Evolutionary conservation across 1,140 invertebrate genomes (phyloP), one percentile per base, ranked within the genome.

Genomic region (Belonocnema kinseyi): DNA sequence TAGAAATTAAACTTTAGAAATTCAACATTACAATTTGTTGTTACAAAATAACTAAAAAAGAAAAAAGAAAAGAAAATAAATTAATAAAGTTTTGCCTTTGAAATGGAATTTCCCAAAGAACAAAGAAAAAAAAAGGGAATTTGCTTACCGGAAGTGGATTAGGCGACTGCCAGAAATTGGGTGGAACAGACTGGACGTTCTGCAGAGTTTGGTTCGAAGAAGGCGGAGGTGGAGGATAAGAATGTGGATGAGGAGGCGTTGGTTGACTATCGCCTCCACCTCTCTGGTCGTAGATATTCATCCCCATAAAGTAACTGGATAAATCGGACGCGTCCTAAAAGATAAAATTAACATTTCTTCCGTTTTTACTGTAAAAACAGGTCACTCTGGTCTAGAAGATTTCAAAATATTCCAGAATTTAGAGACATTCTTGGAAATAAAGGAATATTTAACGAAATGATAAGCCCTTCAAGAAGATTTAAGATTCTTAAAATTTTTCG

Each of bases 221-320:
- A 51, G 84, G 87, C 46, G 88, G 84, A 13, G 86, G 83, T 76
- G 88, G 90, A 0, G 87, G 83, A 78, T 86, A 90, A 33, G 88
- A 86, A 74, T 90, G 88, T 10, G 88, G 86, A 73, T 90, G 88
- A 10, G 88, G 80, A 66, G 88, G 82, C 16, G 87, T 86, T 7
- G 85, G 73, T 46, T 90, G 88, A 79, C 76, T 83, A 71, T 91
- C 90, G n/a, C 83, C 84, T 11, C 72, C 74, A 52, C 78, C 81
- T n/a, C 89, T 81, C 72, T 90, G 89, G 61, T 91, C 90, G 70
- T 91, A 90, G 21, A 91, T 83, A 78, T 89, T 90, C 88, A 91
- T 90, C 2, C 90, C 89, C 86, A 91, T 87, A 74, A 91, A 91
- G 77, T 90, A 91, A 21, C 89, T 87, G 10, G 90, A 88, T 51